Evolutionary conservation across 64 coral and sea anemone species (phyloP), one percentile per base, ranked within the genome.

Genomic region (Catalaphyllia jardinei): DNA sequence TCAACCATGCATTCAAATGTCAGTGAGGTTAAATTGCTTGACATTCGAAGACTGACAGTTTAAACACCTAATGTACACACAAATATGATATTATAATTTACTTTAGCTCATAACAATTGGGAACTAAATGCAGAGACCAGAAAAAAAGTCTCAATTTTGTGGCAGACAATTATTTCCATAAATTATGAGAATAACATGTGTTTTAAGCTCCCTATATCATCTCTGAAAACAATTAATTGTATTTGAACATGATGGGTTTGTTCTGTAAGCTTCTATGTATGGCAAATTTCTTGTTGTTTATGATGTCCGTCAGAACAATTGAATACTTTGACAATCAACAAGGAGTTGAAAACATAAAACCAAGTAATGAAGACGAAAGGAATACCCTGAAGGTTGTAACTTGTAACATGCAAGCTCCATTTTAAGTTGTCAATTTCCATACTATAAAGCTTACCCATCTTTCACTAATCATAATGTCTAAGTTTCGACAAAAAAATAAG

Each of bases 201-300:
- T 77, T 69, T 24, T 0, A 28, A 71, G 9, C 22, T 19, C 80
- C 19, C 39, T 83, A 20, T 83, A 46, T n/a, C 63, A 50, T 52
- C 81, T 28, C 12, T 51, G 22, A 85, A 42, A 85, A 85, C 81
- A 85, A 35, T 71, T 15, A 67, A 39, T 85, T 85, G 51, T 85
- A 27, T 51, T 14, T 71, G 30, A 71, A 85, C 63, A 71, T 65
- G 15, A 38, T 35, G 15, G 62, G 20, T 29, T 71, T 85, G 30
- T 4, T n/a, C 62, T 67, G 7, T 50, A 17, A 77, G 20, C 31
- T 50, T 8, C 6, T 49, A 46, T 35, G 38, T 16, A 16, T 15
- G 54, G 15, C 54, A 57, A 8, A 5, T 6, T 50, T 77, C 39
- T 20, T 11, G 4, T 17, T 65, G 31, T 62, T 17, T 30, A 42